Base-by-base conservation (phyloP, 2,113 vertebrate species). In the Epinephelus fuscoguttatus region DNA sequence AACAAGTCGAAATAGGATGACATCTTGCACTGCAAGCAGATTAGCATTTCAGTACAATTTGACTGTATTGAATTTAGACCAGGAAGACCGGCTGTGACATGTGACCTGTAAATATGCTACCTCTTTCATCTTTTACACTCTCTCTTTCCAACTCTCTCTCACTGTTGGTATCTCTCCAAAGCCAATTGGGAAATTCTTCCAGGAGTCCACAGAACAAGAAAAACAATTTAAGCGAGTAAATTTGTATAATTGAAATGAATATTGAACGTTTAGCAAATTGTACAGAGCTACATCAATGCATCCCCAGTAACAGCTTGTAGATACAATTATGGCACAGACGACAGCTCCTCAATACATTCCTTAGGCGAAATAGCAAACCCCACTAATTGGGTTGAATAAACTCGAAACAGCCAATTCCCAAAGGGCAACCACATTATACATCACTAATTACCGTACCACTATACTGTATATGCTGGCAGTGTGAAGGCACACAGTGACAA, bases 351-450 rank as follows among this genome's bases (percentile, higher is more conserved):
- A 75, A 82, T 91, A 71, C 55, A 85, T 81, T 82, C 84, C 75
- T 73, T 4, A 8, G 67, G 83, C 70, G 68, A 76, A 86, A 82
- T 40, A 66, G 64, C 78, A 68, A 88, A 73, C 42, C 23, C 50
- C 0, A 4, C 82, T 89, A 87, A 89, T 85, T 91, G 75, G 75
- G 49, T 78, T 87, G 82, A 88, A 85, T 64, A 70, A 87, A 84
- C 69, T 73, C 30, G 1, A 78, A 81, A 70, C 56, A 75, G 64
- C 17, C 66, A 53, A 62, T 75, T 85, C 82, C 84, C 87, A 88
- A 80, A 83, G 63, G 75, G 59, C 63, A 84, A 37, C 9, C 69
- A 61, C 57, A 84, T 81, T 40, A 86, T 27, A 62, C 86, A 76
- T 73, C 74, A 40, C 57, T 88, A 87, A 88, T 90, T 88, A 85